Conservation (phyloP, 2,113 vertebrate genomes). For the Bubo bubo region DNA sequence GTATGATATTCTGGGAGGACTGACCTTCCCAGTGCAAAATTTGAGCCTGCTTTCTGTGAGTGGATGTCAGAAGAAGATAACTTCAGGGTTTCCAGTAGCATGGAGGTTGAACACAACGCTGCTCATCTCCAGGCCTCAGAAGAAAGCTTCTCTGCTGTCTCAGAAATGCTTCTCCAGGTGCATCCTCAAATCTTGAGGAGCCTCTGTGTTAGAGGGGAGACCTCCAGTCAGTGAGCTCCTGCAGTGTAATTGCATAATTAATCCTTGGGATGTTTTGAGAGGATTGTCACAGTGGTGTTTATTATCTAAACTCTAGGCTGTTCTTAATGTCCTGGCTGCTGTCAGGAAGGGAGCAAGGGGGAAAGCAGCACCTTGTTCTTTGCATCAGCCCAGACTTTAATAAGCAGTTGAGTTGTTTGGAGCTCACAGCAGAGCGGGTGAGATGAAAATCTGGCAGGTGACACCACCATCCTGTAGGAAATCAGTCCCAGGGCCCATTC, state of each 20-base stretch:
- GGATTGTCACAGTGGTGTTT: not conserved
- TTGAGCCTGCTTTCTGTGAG: not conserved
- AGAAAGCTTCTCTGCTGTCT: not conserved
- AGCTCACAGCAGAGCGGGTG: not conserved
- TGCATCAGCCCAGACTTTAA: not conserved
- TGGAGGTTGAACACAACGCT: not conserved
- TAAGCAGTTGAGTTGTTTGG: not conserved
- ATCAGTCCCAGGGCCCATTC: not conserved
- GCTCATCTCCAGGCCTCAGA: not conserved
- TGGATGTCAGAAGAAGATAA: not conserved
- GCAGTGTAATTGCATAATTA: not conserved
- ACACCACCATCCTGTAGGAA: not conserved
- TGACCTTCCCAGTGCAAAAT: not conserved
- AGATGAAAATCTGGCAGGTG: not conserved
- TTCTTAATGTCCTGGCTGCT: not conserved
- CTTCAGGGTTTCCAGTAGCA: not conserved
- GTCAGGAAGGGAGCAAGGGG: not conserved
- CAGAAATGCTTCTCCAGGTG: not conserved
- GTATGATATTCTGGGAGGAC: not conserved
- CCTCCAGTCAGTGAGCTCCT: not conserved
- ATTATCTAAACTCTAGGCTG: not conserved
- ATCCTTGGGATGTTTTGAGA: not conserved
- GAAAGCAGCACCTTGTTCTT: not conserved
- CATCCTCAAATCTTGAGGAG: not conserved
- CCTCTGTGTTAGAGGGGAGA: not conserved